These are phyloP conservation scores for Callinectes sapidus DNA, from an alignment of 2,888 invertebrate species.

Conservation along the genomic window DNA sequence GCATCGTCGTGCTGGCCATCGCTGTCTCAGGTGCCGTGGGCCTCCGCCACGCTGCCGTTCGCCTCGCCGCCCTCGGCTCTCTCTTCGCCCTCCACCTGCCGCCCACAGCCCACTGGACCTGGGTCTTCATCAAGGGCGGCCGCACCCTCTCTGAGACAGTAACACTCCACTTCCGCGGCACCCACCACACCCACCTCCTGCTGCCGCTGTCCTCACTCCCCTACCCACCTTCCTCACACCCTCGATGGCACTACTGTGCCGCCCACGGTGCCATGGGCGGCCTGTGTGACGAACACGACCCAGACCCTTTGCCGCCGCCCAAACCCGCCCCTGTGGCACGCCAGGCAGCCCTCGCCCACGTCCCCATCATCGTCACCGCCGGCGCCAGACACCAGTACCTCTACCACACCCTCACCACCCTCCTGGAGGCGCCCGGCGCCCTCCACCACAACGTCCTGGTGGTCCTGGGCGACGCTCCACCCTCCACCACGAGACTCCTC, in stretches of 20 bases:
- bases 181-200: conserved; percentile 47
- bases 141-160: conserved; percentile 66
- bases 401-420: conserved; percentile 65
- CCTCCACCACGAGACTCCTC: conserved; percentile 53
- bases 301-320: conserved; percentile 55
- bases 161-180: conserved; percentile 32
- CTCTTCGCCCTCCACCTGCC: conserved; percentile 58
- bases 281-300: conserved; percentile 62
- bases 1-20: conserved; percentile 59
- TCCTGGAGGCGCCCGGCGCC: conserved; percentile 62
- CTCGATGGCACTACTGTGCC: conserved; percentile 65
- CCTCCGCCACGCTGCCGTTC: conserved; percentile 49
- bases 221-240: not conserved
- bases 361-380: conserved; percentile 68
- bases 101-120: conserved; percentile 67
- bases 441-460: conserved; percentile 58
- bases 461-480: conserved; percentile 57
- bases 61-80: conserved; percentile 58
- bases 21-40: conserved; percentile 54
- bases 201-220: conserved; percentile 48
- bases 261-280: conserved; percentile 65
- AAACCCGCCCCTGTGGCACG: conserved; percentile 29
- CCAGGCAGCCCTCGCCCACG: conserved; percentile 40
- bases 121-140: conserved; percentile 71
- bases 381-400: conserved; percentile 69